Conservation (phyloP, 2,797 vertebrate genomes). For the Siniperca obscura region DNA sequence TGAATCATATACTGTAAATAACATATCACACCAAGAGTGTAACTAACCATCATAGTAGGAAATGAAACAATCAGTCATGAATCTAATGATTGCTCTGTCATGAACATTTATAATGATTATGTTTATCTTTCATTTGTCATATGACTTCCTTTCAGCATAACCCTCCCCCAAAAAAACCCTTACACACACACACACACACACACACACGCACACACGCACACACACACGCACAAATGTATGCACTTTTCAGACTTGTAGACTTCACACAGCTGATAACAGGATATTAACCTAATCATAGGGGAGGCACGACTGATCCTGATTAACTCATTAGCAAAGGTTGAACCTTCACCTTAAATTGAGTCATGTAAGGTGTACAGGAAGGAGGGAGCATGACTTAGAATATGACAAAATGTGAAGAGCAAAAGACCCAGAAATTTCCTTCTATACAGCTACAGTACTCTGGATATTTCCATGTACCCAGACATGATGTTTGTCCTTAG, state of each 20-base stretch:
- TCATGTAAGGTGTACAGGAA: conserved; percentile 13
- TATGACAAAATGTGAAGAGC: conserved; percentile 6
- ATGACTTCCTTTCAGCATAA: conserved; percentile 11
- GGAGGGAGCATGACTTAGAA: conserved; percentile 6
- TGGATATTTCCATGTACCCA: not conserved
- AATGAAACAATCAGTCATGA: conserved; percentile 36
- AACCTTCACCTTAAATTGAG: conserved; percentile 41
- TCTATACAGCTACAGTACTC: not conserved
- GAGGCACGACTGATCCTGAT: conserved; percentile 35
- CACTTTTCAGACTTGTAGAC: conserved; percentile 8
- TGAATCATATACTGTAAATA: conserved; percentile 53
- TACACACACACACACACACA: not conserved
- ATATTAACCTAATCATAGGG: conserved; percentile 42
- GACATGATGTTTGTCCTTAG: not conserved
- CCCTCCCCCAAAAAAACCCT: not conserved
- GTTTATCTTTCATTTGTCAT: conserved; percentile 12
- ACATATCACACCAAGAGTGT: conserved; percentile 4
- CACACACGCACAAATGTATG: not conserved
- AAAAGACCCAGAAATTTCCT: not conserved
- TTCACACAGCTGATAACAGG: conserved; percentile 22
- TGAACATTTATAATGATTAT: not conserved
- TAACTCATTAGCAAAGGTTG: conserved; percentile 45
- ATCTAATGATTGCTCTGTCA: conserved; percentile 10
- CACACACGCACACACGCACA: no score
- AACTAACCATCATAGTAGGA: conserved; percentile 10